Conservation (phyloP, 2,113 vertebrate species). For the Chloropsis cyanopogon region DNA sequence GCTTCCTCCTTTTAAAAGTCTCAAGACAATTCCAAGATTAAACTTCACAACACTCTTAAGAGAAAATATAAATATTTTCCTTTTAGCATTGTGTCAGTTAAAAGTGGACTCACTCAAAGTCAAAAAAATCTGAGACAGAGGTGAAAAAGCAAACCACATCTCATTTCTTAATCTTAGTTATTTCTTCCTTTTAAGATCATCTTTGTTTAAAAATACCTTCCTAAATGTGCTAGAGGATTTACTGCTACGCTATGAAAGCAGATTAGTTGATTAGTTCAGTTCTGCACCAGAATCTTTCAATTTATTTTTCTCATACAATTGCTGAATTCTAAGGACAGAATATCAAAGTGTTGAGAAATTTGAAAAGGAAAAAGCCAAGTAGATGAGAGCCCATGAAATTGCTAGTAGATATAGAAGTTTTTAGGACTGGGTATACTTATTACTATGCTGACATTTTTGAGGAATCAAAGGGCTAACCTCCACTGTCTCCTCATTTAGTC, state of each 20-base stretch:
- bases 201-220: background rate
- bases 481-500: background rate
- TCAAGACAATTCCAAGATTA: background rate
- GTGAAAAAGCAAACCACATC: background rate
- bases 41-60: background rate
- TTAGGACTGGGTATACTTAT: background rate
- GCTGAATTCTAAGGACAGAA: background rate
- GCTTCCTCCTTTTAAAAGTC: background rate
- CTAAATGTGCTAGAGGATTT: background rate
- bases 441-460: background rate
- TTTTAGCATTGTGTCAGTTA: background rate
- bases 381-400: background rate
- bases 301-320: background rate
- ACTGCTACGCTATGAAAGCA: background rate
- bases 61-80: background rate
- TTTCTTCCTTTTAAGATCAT: background rate
- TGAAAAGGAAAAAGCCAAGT: background rate
- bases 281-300: background rate
- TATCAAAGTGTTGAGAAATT: background rate
- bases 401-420: background rate
- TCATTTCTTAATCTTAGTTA: background rate
- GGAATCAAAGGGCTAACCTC: background rate
- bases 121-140: background rate
- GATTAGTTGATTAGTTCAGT: background rate
- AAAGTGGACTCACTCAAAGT: background rate